These are phyloP conservation scores for Tetragnatha versicolor DNA, from an alignment of 1,140 invertebrate species.

Conservation along the genomic window DNA sequence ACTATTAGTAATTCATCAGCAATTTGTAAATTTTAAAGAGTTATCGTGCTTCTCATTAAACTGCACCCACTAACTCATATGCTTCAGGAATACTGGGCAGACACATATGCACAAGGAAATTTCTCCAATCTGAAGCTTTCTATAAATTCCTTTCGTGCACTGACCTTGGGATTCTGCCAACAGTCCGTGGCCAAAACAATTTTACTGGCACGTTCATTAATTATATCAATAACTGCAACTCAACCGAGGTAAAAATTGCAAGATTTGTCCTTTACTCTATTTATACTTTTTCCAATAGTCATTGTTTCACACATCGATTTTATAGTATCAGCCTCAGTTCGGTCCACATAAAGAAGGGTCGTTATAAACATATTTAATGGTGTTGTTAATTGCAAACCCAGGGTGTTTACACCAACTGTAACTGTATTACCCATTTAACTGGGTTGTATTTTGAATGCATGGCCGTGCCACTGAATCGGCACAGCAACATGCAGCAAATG, in stretches of 20 bases:
- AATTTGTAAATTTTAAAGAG: background rate
- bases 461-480: background rate
- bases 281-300: background rate
- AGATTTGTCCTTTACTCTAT: background rate
- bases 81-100: background rate
- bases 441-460: constrained; percentile 7
- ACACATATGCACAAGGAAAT: background rate
- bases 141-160: background rate
- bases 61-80: background rate
- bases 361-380: background rate
- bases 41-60: background rate
- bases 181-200: background rate
- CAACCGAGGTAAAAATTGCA: background rate
- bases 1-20: background rate
- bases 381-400: background rate
- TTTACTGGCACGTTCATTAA: background rate
- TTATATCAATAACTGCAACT: background rate
- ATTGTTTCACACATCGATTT: background rate
- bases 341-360: background rate
- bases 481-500: background rate
- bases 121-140: background rate
- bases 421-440: constrained; percentile 19
- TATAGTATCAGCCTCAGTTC: background rate
- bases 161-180: background rate
- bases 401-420: constrained; percentile 3